Evolutionary conservation across 2,888 invertebrate species (phyloP), one percentile per base, ranked within the genome.

Genomic region (Podotricha telesiphe): DNA sequence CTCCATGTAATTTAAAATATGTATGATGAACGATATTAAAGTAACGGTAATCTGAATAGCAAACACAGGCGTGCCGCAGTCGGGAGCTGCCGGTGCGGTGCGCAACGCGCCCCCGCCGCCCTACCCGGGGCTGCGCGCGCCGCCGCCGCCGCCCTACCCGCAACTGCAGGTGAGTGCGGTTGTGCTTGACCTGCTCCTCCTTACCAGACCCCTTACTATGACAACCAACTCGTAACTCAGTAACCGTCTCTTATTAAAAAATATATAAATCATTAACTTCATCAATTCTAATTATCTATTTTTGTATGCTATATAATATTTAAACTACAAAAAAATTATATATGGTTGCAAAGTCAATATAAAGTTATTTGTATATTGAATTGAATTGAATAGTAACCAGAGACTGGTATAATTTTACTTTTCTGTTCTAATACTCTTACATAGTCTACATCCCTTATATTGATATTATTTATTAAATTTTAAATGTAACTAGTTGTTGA

Each of bases 21-120:
- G n/a, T n/a, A n/a, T n/a, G n/a, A n/a, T n/a, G n/a, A n/a, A n/a
- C n/a, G 6, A 28, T 28, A 28, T 28, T 28, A 28, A 28, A 28
- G 28, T 28, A 28, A 6, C 6, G 6, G 28, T 28, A 28, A 6
- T 42, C 7, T 22, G n/a, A 34, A 34, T n/a, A 53, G 53, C 53
- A 10, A 53, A 34, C 53, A 2, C 55, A 1, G 55, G 55, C 34
- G 55, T 13, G 42, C 42, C 42, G 13, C 42, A 42, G 42, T 1
- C 42, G 42, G 83, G 42, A 20, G 65, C 62, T 51, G 70, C 70
- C 37, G 88, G 88, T 63, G 85, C 87, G 55, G 79, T 86, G 3
- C 88, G 94, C 2, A 94, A 95, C 11, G 95, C 95, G 37, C 96
- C 96, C 3, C 96, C 96, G 15, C 96, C 96, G 40, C 96, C 96